Percentiles rank a stretch among this genome's conserved stretches.
These are phyloP conservation scores for Bombylius discolor DNA, from an alignment of 2,888 invertebrate species.

Conservation along the genomic window DNA sequence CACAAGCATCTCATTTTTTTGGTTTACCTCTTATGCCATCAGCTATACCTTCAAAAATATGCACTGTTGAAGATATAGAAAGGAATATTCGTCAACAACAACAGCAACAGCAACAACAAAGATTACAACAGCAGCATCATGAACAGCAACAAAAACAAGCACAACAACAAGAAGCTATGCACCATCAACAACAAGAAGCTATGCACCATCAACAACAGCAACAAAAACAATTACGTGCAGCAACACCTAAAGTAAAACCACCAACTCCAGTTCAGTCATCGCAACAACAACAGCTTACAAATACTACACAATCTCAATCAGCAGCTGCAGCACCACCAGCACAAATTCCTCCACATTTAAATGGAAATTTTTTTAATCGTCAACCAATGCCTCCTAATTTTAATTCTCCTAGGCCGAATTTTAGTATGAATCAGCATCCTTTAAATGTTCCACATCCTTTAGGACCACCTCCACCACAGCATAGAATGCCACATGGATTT, in stretches of 20 bases:
- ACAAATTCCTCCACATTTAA: conserved; percentile 6
- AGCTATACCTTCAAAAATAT: conserved; percentile 25
- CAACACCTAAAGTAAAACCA: not conserved
- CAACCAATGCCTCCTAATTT: conserved; percentile 24
- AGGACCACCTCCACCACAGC: conserved; percentile 21
- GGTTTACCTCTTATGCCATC: conserved; percentile 16
- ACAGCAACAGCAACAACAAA: conserved; percentile 22
- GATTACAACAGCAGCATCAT: conserved; percentile 18
- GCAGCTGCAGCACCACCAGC: conserved; percentile 21
- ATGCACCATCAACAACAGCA: conserved; percentile 15
- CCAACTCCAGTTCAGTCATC: conserved; percentile 4
- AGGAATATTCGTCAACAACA: conserved; percentile 33
- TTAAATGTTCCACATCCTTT: conserved; percentile 21
- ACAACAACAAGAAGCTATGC: conserved; percentile 16
- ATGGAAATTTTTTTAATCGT: conserved; percentile 13
- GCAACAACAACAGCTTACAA: conserved; percentile 15
- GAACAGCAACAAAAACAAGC: conserved; percentile 11
- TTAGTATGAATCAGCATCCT: conserved; percentile 15
- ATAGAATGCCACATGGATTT: conserved; percentile 30
- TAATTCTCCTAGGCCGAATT: conserved; percentile 14
- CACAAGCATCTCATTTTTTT: conserved; percentile 18
- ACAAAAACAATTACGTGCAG: not conserved
- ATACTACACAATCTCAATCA: conserved; percentile 15
- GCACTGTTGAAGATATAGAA: conserved; percentile 35
- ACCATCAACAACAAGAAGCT: conserved; percentile 15